These are phyloP conservation scores for Drosophila vallismaia DNA, from an alignment of 2,888 invertebrate species.

Conservation along the genomic window DNA sequence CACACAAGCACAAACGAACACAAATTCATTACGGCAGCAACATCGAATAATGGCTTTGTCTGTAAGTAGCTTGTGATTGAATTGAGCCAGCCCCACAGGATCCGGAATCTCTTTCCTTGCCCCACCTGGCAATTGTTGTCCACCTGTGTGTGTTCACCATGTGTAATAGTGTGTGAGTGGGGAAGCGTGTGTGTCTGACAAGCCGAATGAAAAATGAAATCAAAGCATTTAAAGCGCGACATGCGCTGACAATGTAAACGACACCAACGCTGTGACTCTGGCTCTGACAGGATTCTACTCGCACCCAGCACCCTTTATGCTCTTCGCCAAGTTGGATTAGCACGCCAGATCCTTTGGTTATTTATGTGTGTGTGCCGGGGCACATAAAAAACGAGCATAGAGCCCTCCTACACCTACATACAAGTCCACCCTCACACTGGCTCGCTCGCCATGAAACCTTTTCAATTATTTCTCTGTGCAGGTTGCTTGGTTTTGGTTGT, in stretches of 20 bases:
- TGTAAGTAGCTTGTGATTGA: conserved; percentile 79
- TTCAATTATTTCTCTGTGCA: conserved; percentile 68
- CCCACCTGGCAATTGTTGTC: conserved; percentile 54
- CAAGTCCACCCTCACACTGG: conserved; percentile 26
- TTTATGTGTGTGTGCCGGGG: conserved; percentile 61
- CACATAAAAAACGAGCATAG: conserved; percentile 37
- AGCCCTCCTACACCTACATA: conserved; percentile 19
- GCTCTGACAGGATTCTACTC: conserved; percentile 51
- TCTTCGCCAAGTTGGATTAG: conserved; percentile 58
- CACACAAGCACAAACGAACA: conserved; percentile 20
- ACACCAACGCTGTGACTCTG: conserved; percentile 39
- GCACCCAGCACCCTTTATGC: conserved; percentile 24
- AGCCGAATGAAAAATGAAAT: conserved; percentile 77
- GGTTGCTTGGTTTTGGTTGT: conserved; percentile 23
- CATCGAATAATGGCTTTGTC: conserved; percentile 70
- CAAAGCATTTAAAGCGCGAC: conserved; percentile 75
- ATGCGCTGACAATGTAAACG: conserved; percentile 66
- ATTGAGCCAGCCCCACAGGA: conserved; percentile 58
- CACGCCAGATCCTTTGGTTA: conserved; percentile 69
- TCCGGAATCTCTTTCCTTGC: conserved; percentile 50
- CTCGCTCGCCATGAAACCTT: conserved; percentile 61
- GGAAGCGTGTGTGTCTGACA: conserved; percentile 9
- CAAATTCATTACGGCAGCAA: conserved; percentile 60
- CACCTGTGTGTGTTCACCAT: background rate
- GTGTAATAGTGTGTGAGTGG: background rate